A percentile compares a stretch with the other conserved stretches of the same genome.
Conservation (phyloP, 2,797 vertebrate species). For the Simalia tracyae region DNA sequence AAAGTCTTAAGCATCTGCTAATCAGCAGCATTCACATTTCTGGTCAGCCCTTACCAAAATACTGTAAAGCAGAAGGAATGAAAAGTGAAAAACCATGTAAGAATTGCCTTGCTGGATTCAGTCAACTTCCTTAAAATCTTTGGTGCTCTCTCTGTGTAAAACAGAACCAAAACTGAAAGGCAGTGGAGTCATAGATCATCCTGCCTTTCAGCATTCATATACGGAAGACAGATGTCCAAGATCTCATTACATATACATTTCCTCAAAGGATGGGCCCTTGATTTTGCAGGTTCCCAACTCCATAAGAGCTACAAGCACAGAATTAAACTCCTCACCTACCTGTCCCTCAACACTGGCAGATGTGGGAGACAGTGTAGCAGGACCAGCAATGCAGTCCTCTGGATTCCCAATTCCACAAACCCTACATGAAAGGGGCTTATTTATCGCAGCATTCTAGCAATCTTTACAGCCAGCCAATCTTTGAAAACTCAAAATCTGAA, state of each 20-base stretch:
- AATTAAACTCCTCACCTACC: background rate
- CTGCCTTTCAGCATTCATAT: background rate
- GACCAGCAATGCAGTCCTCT: background rate
- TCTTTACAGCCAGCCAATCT: background rate
- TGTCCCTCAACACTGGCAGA: background rate
- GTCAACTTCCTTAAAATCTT: background rate
- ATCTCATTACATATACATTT: background rate
- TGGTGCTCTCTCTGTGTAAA: background rate
- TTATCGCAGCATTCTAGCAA: background rate
- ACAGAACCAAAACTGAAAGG: background rate
- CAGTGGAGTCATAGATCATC: background rate
- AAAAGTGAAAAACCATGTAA: background rate
- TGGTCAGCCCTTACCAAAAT: slow-evolving; percentile 6
- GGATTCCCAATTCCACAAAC: background rate
- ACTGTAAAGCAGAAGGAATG: background rate
- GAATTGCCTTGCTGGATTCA: background rate
- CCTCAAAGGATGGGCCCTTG: background rate
- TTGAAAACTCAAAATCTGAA: background rate
- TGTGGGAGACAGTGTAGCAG: background rate
- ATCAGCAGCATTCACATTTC: slow-evolving; percentile 31
- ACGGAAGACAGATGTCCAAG: background rate
- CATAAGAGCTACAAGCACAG: background rate
- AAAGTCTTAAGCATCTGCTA: slow-evolving; percentile 15
- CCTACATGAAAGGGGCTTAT: background rate
- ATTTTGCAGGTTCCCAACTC: background rate